A percentile compares a stretch with the other conserved stretches of the same genome.
phyloP scores from a whole-genome alignment of 2,113 vertebrate species.

The Thamnophis sirtalis region DNA sequence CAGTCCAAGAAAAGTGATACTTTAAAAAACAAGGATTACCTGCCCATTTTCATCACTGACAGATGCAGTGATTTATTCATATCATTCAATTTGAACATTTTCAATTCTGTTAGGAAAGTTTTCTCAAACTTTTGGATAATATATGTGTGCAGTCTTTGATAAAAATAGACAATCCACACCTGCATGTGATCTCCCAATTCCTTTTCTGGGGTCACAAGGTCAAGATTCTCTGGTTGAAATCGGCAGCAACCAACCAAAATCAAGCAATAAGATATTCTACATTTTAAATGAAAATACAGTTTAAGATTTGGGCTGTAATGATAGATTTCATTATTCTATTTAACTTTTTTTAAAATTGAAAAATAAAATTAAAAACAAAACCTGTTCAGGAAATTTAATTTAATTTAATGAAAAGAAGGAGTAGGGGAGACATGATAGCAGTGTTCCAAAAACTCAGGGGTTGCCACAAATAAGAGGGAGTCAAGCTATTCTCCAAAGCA shows the following conservation, averaged over 20 bases:
- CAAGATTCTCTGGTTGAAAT: neutral
- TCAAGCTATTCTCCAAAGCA: too few species aligned
- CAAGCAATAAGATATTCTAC: neutral
- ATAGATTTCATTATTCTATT: neutral
- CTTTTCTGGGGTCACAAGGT: neutral
- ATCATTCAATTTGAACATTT: neutral
- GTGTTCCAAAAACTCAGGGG: too few species aligned
- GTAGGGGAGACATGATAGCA: too few species aligned
- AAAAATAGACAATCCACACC: neutral
- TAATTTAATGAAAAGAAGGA: too few species aligned
- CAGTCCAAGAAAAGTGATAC: slow-evolving; percentile 22
- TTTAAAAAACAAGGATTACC: slow-evolving; percentile 10
- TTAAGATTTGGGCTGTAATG: neutral
- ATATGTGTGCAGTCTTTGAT: neutral
- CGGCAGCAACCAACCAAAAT: neutral
- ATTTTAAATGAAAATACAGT: neutral
- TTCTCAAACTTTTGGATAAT: neutral
- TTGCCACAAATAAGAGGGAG: too few species aligned
- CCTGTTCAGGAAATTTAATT: neutral
- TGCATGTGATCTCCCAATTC: neutral
- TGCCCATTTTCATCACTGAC: slow-evolving; percentile 2
- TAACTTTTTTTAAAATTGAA: neutral
- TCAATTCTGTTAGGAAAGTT: neutral
- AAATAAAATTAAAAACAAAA: neutral
- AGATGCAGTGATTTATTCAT: neutral